A percentile compares a stretch with the other conserved stretches of the same genome.
phyloP scores from a whole-genome alignment of 2,113 vertebrate species.

The Oreotrochilus melanogaster region DNA sequence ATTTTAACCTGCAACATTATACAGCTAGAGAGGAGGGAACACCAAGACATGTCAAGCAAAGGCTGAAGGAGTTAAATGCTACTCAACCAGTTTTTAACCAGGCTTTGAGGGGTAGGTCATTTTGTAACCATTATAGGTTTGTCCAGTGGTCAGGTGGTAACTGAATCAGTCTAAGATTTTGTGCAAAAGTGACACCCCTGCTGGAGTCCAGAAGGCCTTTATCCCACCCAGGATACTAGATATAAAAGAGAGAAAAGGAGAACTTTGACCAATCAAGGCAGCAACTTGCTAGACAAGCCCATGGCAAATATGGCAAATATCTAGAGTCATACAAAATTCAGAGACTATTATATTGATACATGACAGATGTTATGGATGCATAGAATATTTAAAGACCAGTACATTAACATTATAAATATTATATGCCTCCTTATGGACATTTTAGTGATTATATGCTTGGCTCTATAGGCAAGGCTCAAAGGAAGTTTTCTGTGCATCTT shows the following conservation, averaged over 20 bases:
- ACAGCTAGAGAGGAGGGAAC: rapidly evolving
- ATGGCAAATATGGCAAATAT: background rate
- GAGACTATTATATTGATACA: constrained; percentile 14
- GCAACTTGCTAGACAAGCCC: background rate
- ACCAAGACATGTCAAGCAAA: background rate
- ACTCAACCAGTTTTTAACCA: too few species aligned
- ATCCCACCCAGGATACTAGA: background rate
- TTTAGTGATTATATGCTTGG: background rate
- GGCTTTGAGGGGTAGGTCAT: background rate
- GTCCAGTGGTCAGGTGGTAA: background rate
- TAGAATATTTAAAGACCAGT: background rate
- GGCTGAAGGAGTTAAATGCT: background rate
- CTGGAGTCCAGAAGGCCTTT: background rate
- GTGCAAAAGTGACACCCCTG: background rate
- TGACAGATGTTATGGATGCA: constrained; percentile 25
- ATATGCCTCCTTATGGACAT: constrained; percentile 8
- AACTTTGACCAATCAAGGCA: background rate
- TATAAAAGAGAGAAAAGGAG: background rate
- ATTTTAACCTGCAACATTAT: background rate
- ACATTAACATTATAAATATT: constrained; percentile 56
- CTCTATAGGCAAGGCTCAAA: background rate
- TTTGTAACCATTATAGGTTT: background rate
- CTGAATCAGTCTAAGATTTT: background rate
- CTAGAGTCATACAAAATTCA: constrained; percentile 44
- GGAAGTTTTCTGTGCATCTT: background rate